These are phyloP conservation scores for Dendropsophus ebraccatus DNA, from an alignment of 2,113 vertebrate species.

Conservation along the genomic window DNA sequence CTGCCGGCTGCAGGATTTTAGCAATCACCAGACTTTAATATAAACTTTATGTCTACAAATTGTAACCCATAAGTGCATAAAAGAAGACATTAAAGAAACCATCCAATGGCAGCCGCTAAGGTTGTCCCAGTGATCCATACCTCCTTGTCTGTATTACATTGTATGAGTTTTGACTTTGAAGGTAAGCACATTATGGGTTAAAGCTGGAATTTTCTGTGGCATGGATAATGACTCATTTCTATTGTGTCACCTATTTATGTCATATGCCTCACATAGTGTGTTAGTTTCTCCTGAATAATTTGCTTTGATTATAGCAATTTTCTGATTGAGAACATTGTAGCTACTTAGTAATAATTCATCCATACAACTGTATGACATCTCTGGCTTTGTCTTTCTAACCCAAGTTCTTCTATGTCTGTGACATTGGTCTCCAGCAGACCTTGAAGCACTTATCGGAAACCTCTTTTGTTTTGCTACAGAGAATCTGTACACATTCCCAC, in stretches of 20 bases:
- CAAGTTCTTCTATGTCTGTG: not conserved
- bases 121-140: not conserved
- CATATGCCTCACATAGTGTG: not conserved
- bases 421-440: slow-evolving; percentile 21
- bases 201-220: not conserved
- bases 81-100: no score
- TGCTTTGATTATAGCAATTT: not conserved
- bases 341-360: not conserved
- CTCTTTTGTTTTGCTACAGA: slow-evolving; percentile 7
- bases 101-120: not conserved
- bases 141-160: no score
- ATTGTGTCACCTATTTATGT: not conserved
- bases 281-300: not conserved
- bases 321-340: not conserved
- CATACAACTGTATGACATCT: not conserved
- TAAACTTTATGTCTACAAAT: not conserved
- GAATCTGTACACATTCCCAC: not conserved
- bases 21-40: no score
- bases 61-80: not conserved
- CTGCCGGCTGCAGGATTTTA: no score
- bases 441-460: not conserved
- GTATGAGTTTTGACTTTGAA: not conserved
- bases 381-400: not conserved
- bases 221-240: not conserved
- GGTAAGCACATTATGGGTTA: not conserved